Conservation (phyloP, 2,113 vertebrate genomes). For the Cyanoramphus novaezelandiae region DNA sequence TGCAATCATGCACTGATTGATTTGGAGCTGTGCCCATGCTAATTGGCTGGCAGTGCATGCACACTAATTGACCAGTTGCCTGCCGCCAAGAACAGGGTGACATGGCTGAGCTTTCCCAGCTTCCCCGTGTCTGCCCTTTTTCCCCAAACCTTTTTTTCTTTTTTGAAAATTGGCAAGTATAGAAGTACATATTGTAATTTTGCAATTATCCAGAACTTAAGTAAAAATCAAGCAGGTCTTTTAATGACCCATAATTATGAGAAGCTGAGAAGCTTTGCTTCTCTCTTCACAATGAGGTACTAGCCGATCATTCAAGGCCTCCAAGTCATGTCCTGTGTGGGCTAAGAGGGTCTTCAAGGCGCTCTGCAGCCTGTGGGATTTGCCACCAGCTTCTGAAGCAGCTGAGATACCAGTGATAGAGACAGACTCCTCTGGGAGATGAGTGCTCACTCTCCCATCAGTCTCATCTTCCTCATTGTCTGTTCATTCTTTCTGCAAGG, state of each 20-base stretch:
- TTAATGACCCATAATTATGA: rapidly evolving
- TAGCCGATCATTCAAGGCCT: not conserved
- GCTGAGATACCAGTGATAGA: not conserved
- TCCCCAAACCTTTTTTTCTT: rapidly evolving
- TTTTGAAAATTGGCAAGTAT: not conserved
- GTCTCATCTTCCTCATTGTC: not conserved
- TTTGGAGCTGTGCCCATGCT: not conserved
- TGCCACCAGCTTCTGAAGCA: not conserved
- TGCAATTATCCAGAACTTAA: not conserved
- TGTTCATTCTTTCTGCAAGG: not conserved
- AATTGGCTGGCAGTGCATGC: not conserved
- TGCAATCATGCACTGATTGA: not conserved
- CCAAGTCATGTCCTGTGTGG: not conserved
- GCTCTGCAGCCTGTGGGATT: not conserved
- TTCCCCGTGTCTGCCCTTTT: not conserved
- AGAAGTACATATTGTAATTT: not conserved
- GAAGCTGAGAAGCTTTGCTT: not conserved
- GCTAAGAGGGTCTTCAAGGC: not conserved
- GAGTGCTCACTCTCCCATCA: not conserved
- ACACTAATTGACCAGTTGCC: not conserved
- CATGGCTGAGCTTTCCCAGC: not conserved
- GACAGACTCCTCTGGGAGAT: not conserved
- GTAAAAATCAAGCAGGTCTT: not conserved
- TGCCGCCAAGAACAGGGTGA: not conserved
- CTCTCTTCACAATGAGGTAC: not conserved